Percentiles rank a stretch among this genome's conserved stretches.
These are phyloP conservation scores for Sthenelais limicola DNA, from an alignment of 2,888 invertebrate species.

Conservation along the genomic window DNA sequence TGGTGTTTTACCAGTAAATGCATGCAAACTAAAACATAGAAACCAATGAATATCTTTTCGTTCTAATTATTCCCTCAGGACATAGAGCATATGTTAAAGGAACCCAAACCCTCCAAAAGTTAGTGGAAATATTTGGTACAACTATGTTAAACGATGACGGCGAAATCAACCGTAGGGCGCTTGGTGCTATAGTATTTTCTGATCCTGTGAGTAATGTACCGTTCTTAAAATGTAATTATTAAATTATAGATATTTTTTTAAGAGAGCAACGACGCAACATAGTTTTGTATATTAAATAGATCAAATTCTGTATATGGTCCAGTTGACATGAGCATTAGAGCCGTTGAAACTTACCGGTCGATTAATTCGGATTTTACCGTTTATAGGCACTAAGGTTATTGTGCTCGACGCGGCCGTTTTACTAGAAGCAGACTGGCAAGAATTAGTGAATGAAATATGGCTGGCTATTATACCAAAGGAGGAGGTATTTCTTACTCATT, in stretches of 20 bases:
- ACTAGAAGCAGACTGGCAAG: conserved; percentile 90
- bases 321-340: too few species aligned
- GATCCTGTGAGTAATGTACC: conserved; percentile 73
- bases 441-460: conserved; percentile 93
- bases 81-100: conserved; percentile 88
- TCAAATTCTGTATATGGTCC: too few species aligned
- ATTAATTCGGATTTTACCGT: too few species aligned
- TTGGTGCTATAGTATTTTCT: conserved; percentile 90
- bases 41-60: too few species aligned
- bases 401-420: conserved; percentile 95
- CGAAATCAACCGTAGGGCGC: conserved; percentile 83
- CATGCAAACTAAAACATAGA: too few species aligned
- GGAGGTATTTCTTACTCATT: conserved; percentile 80
- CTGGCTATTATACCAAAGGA: conserved; percentile 86
- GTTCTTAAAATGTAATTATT: too few species aligned
- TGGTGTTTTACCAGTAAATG: too few species aligned
- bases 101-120: conserved; percentile 76
- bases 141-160: conserved; percentile 78
- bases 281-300: too few species aligned
- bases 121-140: conserved; percentile 85
- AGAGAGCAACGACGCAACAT: too few species aligned
- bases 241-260: too few species aligned
- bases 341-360: too few species aligned
- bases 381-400: too few species aligned
- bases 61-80: conserved; percentile 74